Evolutionary conservation across 2,113 vertebrate genomes (phyloP), one percentile per base, ranked within the genome.

Genomic region (Sturnira hondurensis): DNA sequence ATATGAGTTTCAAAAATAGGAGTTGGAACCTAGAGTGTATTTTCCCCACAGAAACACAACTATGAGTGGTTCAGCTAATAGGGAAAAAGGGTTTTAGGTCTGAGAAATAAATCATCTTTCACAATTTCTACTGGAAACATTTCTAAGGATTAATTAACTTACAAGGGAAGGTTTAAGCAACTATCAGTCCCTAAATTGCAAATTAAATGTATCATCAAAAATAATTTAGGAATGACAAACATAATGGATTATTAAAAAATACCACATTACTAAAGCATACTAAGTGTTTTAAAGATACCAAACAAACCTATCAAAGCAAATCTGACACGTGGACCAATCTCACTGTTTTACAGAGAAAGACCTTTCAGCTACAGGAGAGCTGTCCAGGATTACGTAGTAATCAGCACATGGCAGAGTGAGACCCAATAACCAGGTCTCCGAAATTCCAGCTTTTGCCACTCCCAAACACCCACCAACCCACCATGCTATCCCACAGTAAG

Each of bases 301-400:
- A 94, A 74, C 31, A 94, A 94, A 65, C 7, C 68, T 89, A 45
- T 94, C 83, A 67, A 88, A 82, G 65, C 43, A 82, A 88, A 74
- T 38, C 19, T 63, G n/a, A 52, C 65, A 61, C n/a, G 54, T 87
- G 43, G 36, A 93, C 28, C 52, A 81, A 19, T 63, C 71, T 71
- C 65, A 61, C 26, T 61, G 19, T 71, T 80, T 50, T 41, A 71
- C 0, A 41, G 4, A 81, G 26, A 20, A 81, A 81, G 4, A 70
- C 87, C 20, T 50, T 71, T 71, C 10, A 93, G 26, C 20, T 28
- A 41, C 52, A 52, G 47, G 52, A 87, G 10, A 87, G 65, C 4
- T 41, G 41, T 36, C 73, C 41, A 38, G 63, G 41, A 17, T 65
- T 41, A 47, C 16, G 38, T 3, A 70, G 52, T 43, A 80, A 50